Evolutionary conservation across 2,888 invertebrate species (phyloP).

Genomic region (Epicampocera succincta): DNA sequence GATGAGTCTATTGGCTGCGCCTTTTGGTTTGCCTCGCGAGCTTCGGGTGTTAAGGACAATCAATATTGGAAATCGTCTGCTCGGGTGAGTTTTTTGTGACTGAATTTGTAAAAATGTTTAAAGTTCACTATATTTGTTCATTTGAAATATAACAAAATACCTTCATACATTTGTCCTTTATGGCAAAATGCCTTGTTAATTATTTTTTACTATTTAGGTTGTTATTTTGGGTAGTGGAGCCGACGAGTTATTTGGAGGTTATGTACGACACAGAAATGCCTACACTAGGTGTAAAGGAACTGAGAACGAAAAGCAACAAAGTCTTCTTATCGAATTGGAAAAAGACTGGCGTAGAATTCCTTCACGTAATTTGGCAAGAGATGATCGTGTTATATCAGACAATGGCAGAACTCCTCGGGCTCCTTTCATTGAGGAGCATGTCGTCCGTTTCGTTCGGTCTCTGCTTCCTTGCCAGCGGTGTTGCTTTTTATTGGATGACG

Average conservation of each 20-base stretch:
- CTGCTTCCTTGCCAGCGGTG: constrained; percentile 85
- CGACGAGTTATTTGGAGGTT: constrained; percentile 98
- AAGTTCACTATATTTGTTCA: too few species aligned
- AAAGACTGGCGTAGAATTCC: constrained; percentile 93
- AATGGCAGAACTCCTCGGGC: constrained; percentile 92
- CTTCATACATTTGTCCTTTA: too few species aligned
- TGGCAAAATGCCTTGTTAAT: too few species aligned
- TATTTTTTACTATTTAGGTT: constrained; percentile 82
- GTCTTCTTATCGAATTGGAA: constrained; percentile 85
- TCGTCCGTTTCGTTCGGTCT: constrained; percentile 85
- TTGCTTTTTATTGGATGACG: constrained; percentile 83
- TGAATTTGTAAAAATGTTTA: too few species aligned
- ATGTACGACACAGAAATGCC: constrained; percentile 91
- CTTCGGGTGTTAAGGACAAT: constrained; percentile 82
- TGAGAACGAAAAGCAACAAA: constrained; percentile 82
- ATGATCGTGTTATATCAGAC: constrained; percentile 95
- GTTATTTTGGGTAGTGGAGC: constrained; percentile 96
- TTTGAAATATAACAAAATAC: too few species aligned
- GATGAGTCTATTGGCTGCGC: constrained; percentile 98
- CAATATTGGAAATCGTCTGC: constrained; percentile 70
- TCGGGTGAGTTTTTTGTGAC: constrained; percentile 69
- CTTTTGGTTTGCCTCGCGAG: constrained; percentile 97
- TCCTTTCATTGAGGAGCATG: constrained; percentile 89
- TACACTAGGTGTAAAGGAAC: constrained; percentile 84
- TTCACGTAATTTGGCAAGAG: constrained; percentile 94